Base-by-base conservation (phyloP, 1,140 invertebrate genomes). In the Ceratoteleas bidentatus region DNA sequence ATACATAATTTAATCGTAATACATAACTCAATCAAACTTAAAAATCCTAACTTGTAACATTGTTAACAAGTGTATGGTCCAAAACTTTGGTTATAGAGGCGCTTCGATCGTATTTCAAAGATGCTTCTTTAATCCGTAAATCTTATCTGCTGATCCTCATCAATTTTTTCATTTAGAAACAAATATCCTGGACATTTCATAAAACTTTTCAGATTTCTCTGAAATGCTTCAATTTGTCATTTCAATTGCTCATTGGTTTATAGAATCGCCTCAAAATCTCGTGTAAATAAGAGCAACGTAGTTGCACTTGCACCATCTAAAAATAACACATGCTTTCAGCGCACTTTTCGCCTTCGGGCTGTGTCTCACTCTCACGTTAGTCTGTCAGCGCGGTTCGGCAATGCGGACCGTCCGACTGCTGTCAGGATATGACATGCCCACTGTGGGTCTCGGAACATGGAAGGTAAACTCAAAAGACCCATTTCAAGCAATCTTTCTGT, bases 371-470 rank as follows among this genome's bases (percentile, higher is more conserved):
- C 16, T 81, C 14, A 50, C 74, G 15, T 45, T 78, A 73, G 24
- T 76, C 15, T 81, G 58, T 69, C 70, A 10, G 56, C 78, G 58
- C 65, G 36, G 57, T 84, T 65, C 78, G 38, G 85, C 69, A 6
- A 90, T 89, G 88, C 61, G 87, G 50, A 70, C 77, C 52, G 43
- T 90, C 34, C 74, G 66, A 52, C 72, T 92, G 56, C 87, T 84
- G 60, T 91, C 91, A 11, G 90, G 90, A 49, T 81, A 88, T 73
- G 83, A 94, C 79, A 96, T 96, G 94, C 96, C 96, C 0, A 92
- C 93, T 73, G 88, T 97, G 49, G 96, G 96, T 43, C 93, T 96
- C 78, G 96, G 96, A 61, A 96, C 96, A 72, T 96, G 95, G 95
- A 95, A 95, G 93, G 95, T 96, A 49, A n/a, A 13, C 16, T 24